Evolutionary conservation across 2,888 invertebrate genomes (phyloP), one percentile per base, ranked within the genome.

Genomic region (Drosophila phalerata): DNA sequence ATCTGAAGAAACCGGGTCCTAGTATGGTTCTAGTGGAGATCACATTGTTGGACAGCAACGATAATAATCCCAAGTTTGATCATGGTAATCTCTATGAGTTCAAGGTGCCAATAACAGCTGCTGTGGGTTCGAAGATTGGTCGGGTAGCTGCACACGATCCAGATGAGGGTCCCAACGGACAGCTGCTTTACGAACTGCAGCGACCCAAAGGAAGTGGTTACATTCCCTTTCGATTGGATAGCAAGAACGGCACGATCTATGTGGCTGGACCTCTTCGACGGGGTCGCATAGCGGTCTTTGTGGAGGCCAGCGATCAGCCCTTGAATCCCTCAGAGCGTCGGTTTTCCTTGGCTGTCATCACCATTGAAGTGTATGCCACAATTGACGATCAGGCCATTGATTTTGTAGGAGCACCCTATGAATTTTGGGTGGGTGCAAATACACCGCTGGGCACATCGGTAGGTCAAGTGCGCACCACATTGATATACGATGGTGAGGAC

Each of bases 341-440:
- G 88, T 96, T 96, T 83, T 96, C 97, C 0, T 92, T 97, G 69
- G 97, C 97, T 6, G 97, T 97, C n/a, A 96, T 97, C 6, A 96
- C 97, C 17, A 94, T 97, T 66, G 96, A 97, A 80, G 96, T 97
- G 0, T 94, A 94, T 55, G 94, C 94, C 61, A 90, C 90, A 0
- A 77, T 91, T 19, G 88, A 91, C 52, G 91, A 91, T 47, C 94
- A 95, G 55, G 93, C 93, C 37, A 97, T 97, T 2, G 96, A 96
- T 87, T 97, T 97, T 80, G 93, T 97, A 22, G 97, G 97, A 28
- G 95, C 97, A 0, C 97, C 97, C 0, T 97, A 97, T 84, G 97
- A 97, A 88, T 97, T 97, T 91, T 97, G 97, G 97, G 97, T 97
- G 32, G 97, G 97, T 0, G 95, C 95, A n/a, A 96, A 96, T 86